A percentile compares a stretch with the other conserved stretches of the same genome.
Conservation (phyloP, 2,888 invertebrate genomes). For the Iphiclides podalirius region DNA sequence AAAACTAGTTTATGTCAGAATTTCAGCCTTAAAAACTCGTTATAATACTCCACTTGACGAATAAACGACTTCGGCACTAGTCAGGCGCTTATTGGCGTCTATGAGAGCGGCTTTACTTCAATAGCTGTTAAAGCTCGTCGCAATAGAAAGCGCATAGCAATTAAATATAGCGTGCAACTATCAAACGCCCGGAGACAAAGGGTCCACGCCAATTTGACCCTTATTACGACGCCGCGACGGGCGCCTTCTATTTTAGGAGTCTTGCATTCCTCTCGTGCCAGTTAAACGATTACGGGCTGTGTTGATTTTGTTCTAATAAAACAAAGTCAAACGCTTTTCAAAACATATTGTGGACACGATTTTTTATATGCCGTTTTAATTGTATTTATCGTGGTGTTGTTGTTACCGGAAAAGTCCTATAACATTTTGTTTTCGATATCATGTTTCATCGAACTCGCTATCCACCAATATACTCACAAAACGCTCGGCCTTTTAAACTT, state of each 20-base stretch:
- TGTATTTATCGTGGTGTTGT: neutral
- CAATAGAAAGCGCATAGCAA: conserved; percentile 20
- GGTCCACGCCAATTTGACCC: conserved; percentile 18
- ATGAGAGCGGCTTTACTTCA: neutral
- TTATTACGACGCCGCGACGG: conserved; percentile 11
- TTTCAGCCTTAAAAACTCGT: too few relatives aligned
- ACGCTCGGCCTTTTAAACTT: too few relatives aligned
- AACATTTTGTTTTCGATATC: too few relatives aligned
- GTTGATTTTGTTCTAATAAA: conserved; percentile 20
- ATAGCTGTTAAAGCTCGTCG: conserved; percentile 5
- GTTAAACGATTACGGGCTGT: conserved; percentile 17
- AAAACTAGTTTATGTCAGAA: too few relatives aligned
- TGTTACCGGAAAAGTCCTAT: neutral
- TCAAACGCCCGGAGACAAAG: conserved; percentile 12
- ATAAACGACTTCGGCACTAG: too few relatives aligned
- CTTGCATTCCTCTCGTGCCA: conserved; percentile 14
- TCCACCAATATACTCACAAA: too few relatives aligned
- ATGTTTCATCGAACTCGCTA: too few relatives aligned
- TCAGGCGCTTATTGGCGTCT: too few relatives aligned
- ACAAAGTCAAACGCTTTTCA: conserved; percentile 6
- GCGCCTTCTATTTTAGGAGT: conserved; percentile 15
- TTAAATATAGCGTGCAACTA: conserved; percentile 6
- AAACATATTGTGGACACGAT: neutral
- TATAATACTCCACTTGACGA: too few relatives aligned
- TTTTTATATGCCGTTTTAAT: conserved; percentile 2